Evolutionary conservation across 2,888 invertebrate genomes (phyloP).

Genomic region (Acleris laterana): DNA sequence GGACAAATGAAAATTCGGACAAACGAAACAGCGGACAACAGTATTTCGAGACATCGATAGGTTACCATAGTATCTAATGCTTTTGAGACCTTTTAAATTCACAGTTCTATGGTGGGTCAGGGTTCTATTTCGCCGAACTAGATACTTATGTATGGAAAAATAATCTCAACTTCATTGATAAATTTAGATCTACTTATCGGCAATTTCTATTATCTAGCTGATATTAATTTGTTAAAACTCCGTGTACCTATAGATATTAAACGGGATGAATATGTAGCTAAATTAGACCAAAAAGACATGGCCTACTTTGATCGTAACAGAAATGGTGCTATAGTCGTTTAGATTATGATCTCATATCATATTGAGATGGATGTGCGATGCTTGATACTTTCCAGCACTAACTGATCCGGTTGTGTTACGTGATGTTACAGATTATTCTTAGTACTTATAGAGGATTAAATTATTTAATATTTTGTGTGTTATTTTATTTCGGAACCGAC

Average conservation of each 20-base stretch:
- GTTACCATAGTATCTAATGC: too few species aligned
- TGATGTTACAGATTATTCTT: constrained; percentile 76
- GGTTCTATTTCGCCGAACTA: too few species aligned
- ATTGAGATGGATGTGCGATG: constrained; percentile 61
- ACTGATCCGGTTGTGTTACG: constrained; percentile 77
- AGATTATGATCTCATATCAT: constrained; percentile 82
- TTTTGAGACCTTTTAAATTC: too few species aligned
- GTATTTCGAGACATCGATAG: too few species aligned
- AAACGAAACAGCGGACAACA: too few species aligned
- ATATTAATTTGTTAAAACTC: neutral
- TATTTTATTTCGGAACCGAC: constrained; percentile 44
- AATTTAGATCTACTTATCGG: neutral
- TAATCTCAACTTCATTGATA: too few species aligned
- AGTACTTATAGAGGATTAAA: constrained; percentile 81
- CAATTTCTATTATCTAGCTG: neutral
- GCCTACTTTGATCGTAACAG: constrained; percentile 78
- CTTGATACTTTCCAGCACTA: constrained; percentile 64
- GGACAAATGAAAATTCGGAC: too few species aligned
- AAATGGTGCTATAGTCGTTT: constrained; percentile 81
- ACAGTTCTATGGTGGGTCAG: too few species aligned
- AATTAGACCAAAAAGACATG: constrained; percentile 79
- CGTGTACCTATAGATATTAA: neutral
- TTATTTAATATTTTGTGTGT: constrained; percentile 60
- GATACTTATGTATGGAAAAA: too few species aligned
- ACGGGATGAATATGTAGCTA: constrained; percentile 49